These are phyloP conservation scores for Lepidotrigona ventralis DNA, from an alignment of 1,140 invertebrate species.

Conservation along the genomic window DNA sequence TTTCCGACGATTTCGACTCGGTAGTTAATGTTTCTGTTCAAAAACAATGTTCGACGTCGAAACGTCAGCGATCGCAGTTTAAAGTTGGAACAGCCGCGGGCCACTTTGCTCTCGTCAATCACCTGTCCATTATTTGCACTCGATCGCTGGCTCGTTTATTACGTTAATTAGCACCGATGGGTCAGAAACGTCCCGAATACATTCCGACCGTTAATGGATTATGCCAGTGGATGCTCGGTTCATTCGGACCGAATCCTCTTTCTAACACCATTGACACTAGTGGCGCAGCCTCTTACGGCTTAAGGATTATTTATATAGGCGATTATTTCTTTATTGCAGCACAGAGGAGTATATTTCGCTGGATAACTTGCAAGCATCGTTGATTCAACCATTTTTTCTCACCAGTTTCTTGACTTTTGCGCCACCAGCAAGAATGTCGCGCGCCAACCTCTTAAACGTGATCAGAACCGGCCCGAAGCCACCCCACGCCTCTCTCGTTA, in stretches of 20 bases:
- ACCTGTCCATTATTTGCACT: constrained; percentile 2
- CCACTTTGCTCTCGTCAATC: background rate
- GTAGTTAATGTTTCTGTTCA: background rate
- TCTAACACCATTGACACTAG: background rate
- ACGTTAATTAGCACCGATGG: constrained; percentile 9
- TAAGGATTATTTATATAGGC: too few species aligned
- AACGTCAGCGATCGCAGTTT: background rate
- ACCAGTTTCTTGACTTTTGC: too few species aligned
- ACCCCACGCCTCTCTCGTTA: background rate
- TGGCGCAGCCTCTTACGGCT: too few species aligned
- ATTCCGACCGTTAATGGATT: constrained; percentile 14
- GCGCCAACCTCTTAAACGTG: background rate
- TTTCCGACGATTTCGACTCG: background rate
- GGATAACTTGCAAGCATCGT: too few species aligned
- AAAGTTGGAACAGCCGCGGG: background rate
- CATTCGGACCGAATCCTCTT: background rate
- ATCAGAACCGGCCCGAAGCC: background rate
- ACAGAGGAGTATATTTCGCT: too few species aligned
- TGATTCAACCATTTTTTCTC: background rate
- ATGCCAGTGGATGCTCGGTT: background rate
- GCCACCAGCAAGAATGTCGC: background rate
- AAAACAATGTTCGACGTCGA: background rate
- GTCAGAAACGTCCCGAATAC: background rate
- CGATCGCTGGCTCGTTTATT: background rate
- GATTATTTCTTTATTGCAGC: too few species aligned